phyloP scores from a whole-genome alignment of 1,140 invertebrate genomes.

The Drosophila chauvacae region DNA sequence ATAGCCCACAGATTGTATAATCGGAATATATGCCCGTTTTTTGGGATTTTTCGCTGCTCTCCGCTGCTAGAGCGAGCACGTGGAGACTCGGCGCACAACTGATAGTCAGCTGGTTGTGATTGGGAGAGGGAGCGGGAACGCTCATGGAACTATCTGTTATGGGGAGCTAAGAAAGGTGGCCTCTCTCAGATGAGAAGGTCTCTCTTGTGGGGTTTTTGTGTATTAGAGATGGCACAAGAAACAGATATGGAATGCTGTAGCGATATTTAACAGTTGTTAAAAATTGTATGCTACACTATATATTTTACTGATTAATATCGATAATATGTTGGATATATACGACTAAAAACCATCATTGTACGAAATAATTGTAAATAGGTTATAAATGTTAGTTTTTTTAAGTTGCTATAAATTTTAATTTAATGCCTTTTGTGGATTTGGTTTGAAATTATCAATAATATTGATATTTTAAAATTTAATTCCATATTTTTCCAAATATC shows the following conservation, averaged over 20 bases:
- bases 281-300: not conserved
- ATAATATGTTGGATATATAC: not conserved
- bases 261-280: not conserved
- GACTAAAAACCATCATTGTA: not conserved
- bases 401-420: not conserved
- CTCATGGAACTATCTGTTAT: not conserved
- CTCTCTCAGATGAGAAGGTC: not conserved
- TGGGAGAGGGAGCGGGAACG: not conserved
- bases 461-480: not conserved
- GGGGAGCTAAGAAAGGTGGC: not conserved
- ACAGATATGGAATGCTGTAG: not conserved
- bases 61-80: constrained; percentile 5
- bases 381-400: not conserved
- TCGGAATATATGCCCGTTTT: not conserved
- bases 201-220: not conserved
- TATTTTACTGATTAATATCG: not conserved
- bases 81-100: constrained; percentile 17
- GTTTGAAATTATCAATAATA: not conserved
- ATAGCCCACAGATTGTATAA: not conserved
- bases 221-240: not conserved
- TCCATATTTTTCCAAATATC: not conserved
- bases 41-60: not conserved
- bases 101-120: constrained; percentile 14
- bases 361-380: not conserved
- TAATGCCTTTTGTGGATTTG: not conserved